Evolutionary conservation across 1,140 invertebrate species (phyloP).

Genomic region (Whitmania pigra): DNA sequence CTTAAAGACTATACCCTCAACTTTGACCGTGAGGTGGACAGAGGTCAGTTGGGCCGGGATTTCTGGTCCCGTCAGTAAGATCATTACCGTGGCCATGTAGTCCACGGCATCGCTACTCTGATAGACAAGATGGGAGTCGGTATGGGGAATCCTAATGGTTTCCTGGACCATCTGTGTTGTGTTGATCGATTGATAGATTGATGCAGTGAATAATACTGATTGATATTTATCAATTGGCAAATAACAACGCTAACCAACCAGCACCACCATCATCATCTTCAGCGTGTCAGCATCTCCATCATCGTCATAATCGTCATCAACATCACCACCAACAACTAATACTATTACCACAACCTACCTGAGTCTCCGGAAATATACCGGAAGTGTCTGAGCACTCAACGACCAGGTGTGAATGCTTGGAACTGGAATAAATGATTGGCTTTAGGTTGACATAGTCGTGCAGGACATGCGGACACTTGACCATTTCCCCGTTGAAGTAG

Average conservation of each 20-base stretch:
- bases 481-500: constrained; percentile 26
- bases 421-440: constrained; percentile 81
- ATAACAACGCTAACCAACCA: background rate
- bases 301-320: background rate
- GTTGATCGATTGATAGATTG: background rate
- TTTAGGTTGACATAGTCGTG: constrained; percentile 88
- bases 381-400: constrained; percentile 66
- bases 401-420: constrained; percentile 83
- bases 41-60: constrained; percentile 63
- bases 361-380: constrained; percentile 82
- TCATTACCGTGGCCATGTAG: constrained; percentile 76
- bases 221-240: background rate
- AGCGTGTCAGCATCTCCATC: background rate
- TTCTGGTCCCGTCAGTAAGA: constrained; percentile 70
- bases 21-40: constrained; percentile 74
- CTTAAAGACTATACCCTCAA: constrained; percentile 76
- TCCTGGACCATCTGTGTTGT: constrained; percentile 77
- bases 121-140: constrained; percentile 77
- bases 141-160: constrained; percentile 78
- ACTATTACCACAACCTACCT: constrained; percentile 45
- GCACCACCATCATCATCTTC: background rate
- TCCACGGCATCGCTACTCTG: constrained; percentile 79
- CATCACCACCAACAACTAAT: background rate
- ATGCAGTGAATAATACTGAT: background rate
- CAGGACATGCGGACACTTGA: constrained; percentile 42